Evolutionary conservation across 2,113 vertebrate genomes (phyloP).

Genomic region (Microtus pennsylvanicus): DNA sequence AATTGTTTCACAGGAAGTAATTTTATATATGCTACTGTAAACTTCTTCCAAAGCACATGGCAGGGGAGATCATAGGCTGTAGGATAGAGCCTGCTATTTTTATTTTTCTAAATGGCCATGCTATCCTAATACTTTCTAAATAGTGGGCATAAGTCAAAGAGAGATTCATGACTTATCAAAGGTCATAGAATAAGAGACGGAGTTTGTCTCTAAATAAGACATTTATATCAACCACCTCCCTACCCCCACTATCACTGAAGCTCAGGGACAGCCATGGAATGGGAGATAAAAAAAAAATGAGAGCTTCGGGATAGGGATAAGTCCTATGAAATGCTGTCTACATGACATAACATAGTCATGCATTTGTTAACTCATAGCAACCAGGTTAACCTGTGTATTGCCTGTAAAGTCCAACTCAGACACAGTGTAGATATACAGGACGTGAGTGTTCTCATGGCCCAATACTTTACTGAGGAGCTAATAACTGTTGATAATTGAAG

Average conservation of each 20-base stretch:
- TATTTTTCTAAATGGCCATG: background rate
- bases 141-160: background rate
- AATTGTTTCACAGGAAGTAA: background rate
- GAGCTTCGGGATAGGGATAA: background rate
- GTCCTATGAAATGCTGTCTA: background rate
- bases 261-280: background rate
- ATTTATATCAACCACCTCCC: background rate
- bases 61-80: too few species aligned
- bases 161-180: background rate
- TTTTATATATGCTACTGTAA: background rate
- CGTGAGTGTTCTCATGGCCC: background rate
- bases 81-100: background rate
- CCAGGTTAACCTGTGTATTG: background rate
- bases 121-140: background rate
- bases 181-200: background rate
- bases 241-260: background rate
- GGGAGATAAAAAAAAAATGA: background rate
- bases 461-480: background rate
- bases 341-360: background rate
- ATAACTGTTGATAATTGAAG: background rate
- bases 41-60: background rate
- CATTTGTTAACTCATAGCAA: background rate
- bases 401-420: background rate
- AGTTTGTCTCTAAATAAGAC: background rate
- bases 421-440: background rate